Percentiles rank a stretch among this genome's conserved stretches.
Conservation (phyloP, 2,113 vertebrate genomes). For the Recurvirostra avosetta region DNA sequence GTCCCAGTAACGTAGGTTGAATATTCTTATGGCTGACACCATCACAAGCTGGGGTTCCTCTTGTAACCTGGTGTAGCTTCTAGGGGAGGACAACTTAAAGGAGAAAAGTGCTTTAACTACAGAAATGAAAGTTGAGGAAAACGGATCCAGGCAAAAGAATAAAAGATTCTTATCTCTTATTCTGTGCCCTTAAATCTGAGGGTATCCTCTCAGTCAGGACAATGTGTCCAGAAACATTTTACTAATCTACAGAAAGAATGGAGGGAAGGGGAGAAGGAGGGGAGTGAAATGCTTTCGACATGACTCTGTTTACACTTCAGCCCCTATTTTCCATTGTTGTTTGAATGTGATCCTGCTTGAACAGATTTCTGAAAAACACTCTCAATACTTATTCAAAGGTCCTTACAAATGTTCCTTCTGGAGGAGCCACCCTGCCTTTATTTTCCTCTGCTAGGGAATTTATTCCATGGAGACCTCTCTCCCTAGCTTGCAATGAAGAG, state of each 20-base stretch:
- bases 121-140: background rate
- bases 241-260: background rate
- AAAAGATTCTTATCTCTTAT: background rate
- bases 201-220: background rate
- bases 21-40: background rate
- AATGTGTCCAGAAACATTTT: background rate
- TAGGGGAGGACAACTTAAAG: background rate
- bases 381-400: constrained; percentile 15
- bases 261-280: background rate
- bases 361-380: constrained; percentile 20
- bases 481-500: background rate
- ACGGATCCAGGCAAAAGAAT: background rate
- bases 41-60: background rate
- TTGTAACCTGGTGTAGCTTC: background rate
- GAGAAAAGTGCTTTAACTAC: background rate
- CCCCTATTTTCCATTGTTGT: constrained; percentile 1
- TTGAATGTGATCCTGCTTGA: constrained; percentile 27
- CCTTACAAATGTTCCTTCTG: constrained; percentile 44
- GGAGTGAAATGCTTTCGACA: background rate
- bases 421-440: constrained; percentile 4
- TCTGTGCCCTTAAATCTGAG: background rate
- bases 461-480: constrained; percentile 32
- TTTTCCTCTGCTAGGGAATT: background rate
- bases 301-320: constrained; percentile 31
- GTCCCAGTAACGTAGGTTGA: background rate